Conservation (phyloP, 2,888 invertebrate species). For the Tineola bisselliella region DNA sequence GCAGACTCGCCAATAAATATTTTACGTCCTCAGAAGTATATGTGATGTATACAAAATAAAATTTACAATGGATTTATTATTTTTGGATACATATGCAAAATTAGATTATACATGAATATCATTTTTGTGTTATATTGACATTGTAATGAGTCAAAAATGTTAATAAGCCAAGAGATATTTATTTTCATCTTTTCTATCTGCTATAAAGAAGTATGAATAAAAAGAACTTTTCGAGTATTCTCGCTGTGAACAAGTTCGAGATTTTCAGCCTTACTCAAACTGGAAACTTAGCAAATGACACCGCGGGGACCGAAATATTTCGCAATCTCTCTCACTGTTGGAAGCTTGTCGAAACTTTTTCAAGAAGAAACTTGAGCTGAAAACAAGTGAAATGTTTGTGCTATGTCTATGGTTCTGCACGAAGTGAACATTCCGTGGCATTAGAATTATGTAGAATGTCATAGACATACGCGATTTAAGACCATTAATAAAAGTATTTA, state of each 20-base stretch:
- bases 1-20: background rate
- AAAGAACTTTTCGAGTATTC: slow-evolving; percentile 11
- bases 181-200: slow-evolving; percentile 3
- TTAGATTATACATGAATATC: background rate
- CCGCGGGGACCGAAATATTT: slow-evolving; percentile 53
- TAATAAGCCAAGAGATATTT: background rate
- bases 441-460: too few species aligned
- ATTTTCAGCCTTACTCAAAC: slow-evolving; percentile 56
- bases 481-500: too few species aligned
- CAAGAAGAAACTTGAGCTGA: slow-evolving; percentile 36
- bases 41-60: background rate
- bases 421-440: background rate
- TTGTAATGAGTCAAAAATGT: slow-evolving; percentile 9
- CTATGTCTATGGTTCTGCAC: background rate
- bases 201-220: background rate
- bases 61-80: background rate
- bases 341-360: slow-evolving; percentile 40
- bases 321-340: slow-evolving; percentile 51
- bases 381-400: slow-evolving; percentile 23
- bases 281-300: slow-evolving; percentile 58
- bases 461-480: too few species aligned
- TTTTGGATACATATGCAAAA: background rate
- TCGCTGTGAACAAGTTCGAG: slow-evolving; percentile 20
- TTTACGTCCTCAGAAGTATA: background rate
- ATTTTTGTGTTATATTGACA: too few species aligned